Percentiles rank a stretch among this genome's conserved stretches.
Conservation (phyloP, 2,113 vertebrate species). For the Python bivittatus region DNA sequence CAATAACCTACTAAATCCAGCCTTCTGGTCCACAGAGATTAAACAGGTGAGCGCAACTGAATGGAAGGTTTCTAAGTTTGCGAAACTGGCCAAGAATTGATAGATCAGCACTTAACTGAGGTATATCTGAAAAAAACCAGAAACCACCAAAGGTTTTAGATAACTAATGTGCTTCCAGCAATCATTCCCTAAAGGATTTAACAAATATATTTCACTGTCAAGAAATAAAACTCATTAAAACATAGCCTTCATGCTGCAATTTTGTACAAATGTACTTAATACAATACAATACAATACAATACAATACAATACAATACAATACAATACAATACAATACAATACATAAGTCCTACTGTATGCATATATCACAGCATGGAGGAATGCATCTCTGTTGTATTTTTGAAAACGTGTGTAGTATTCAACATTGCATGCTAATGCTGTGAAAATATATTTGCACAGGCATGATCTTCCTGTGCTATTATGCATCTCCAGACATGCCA, state of each 20-base stretch:
- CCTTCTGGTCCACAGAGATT: background rate
- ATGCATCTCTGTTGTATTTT: background rate
- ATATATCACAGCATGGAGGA: background rate
- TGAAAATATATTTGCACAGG: background rate
- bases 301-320: background rate
- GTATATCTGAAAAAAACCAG: background rate
- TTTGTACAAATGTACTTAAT: background rate
- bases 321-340: background rate
- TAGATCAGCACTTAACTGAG: background rate
- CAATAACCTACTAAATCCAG: background rate
- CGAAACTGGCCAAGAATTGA: background rate
- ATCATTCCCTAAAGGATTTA: background rate
- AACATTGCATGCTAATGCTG: background rate
- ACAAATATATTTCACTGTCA: background rate
- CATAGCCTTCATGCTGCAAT: background rate
- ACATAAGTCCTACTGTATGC: background rate
- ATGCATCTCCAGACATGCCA: background rate
- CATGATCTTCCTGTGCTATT: background rate
- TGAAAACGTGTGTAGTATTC: background rate
- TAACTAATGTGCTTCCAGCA: background rate
- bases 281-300: too few relatives aligned
- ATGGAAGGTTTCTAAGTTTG: background rate
- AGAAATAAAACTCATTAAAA: background rate
- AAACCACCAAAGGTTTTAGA: background rate
- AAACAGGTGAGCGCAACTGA: background rate